These are phyloP conservation scores for Neoniphon sammara DNA, from an alignment of 2,797 vertebrate genomes.

Conservation along the genomic window DNA sequence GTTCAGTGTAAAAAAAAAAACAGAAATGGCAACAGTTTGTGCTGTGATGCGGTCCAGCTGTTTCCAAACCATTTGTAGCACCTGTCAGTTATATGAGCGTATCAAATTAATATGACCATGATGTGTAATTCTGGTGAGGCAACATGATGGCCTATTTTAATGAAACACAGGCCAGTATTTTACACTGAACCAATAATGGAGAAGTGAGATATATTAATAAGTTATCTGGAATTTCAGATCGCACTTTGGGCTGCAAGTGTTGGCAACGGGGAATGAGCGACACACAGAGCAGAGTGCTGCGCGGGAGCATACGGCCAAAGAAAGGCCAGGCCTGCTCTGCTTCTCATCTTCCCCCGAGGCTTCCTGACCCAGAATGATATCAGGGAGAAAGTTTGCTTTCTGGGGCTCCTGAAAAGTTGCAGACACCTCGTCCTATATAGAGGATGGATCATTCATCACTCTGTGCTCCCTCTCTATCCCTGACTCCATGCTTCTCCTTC, in stretches of 20 bases:
- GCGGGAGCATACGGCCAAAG: slow-evolving; percentile 56
- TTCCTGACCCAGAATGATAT: slow-evolving; percentile 83
- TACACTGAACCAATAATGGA: slow-evolving; percentile 5
- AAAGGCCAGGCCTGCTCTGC: slow-evolving; percentile 77
- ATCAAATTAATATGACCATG: slow-evolving; percentile 1
- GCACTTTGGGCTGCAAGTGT: slow-evolving; percentile 30
- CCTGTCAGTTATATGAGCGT: not conserved
- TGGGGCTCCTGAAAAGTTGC: slow-evolving; percentile 82
- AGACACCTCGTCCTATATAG: slow-evolving; percentile 84
- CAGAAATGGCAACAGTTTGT: not conserved
- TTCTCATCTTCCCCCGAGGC: slow-evolving; percentile 76
- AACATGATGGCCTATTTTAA: slow-evolving; percentile 7
- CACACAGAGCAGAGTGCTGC: slow-evolving; percentile 39
- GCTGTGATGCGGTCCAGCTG: too few species aligned
- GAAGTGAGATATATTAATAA: not conserved
- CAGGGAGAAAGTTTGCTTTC: slow-evolving; percentile 80
- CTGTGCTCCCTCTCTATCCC: slow-evolving; percentile 60
- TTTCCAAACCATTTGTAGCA: not conserved
- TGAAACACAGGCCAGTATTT: not conserved
- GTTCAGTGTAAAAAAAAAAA: slow-evolving; percentile 11
- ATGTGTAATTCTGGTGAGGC: not conserved
- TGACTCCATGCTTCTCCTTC: slow-evolving; percentile 54
- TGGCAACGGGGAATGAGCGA: slow-evolving; percentile 37
- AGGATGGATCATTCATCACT: slow-evolving; percentile 77
- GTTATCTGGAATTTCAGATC: slow-evolving; percentile 31